Evolutionary conservation across 2,888 invertebrate genomes (phyloP).

Genomic region (Amphimallon solstitiale): DNA sequence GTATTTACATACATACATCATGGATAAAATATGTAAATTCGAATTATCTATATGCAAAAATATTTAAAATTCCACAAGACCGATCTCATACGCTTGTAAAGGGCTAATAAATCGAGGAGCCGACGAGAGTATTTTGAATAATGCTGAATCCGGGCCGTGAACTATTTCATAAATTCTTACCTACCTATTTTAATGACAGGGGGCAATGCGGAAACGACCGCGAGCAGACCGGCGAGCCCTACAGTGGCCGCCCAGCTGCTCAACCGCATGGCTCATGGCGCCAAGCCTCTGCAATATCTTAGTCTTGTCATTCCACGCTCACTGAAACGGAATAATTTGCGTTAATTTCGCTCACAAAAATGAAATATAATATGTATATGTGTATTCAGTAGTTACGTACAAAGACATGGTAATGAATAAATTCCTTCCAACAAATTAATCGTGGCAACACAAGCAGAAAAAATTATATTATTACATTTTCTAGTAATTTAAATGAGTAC

Average conservation of each 20-base stretch:
- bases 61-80: background rate
- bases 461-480: background rate
- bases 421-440: background rate
- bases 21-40: too few relatives aligned
- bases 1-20: too few relatives aligned
- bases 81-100: background rate
- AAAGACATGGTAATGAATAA: background rate
- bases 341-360: slow-evolving; percentile 10
- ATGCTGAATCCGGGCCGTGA: background rate
- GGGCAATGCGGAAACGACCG: slow-evolving; percentile 56
- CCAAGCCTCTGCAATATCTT: slow-evolving; percentile 35
- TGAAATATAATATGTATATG: background rate
- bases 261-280: slow-evolving; percentile 59
- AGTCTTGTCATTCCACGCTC: slow-evolving; percentile 36
- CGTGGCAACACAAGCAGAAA: background rate
- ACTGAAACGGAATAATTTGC: slow-evolving; percentile 37
- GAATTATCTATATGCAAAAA: too few relatives aligned
- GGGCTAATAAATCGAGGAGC: background rate
- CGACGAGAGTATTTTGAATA: slow-evolving; percentile 8
- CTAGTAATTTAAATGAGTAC: too few relatives aligned
- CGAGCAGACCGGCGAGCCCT: slow-evolving; percentile 57
- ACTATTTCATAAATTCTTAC: slow-evolving; percentile 50
- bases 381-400: background rate
- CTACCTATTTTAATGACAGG: slow-evolving; percentile 62
- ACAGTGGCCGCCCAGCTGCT: slow-evolving; percentile 58